Conservation (phyloP, 2,888 invertebrate species). For the Mesoligia furuncula region DNA sequence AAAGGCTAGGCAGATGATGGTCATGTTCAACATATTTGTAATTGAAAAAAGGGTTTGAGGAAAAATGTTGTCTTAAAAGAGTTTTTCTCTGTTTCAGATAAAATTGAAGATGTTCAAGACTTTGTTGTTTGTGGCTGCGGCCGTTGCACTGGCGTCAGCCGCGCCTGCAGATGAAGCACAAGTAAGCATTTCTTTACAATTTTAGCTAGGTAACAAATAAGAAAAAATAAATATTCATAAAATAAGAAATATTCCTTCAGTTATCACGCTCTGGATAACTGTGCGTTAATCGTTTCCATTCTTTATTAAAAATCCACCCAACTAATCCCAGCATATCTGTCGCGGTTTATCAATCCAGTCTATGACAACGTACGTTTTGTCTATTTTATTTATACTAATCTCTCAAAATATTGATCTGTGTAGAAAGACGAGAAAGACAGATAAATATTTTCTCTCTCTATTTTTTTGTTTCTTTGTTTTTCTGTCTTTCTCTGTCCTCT, state of each 20-base stretch:
- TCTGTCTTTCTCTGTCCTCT: background rate
- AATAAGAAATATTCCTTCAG: background rate
- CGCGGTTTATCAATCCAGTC: background rate
- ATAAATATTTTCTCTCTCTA: background rate
- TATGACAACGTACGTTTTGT: background rate
- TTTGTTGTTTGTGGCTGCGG: conserved; percentile 62
- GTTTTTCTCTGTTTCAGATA: conserved; percentile 59
- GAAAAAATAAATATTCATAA: too few species aligned
- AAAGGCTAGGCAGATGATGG: too few species aligned
- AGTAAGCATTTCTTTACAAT: conserved; percentile 44
- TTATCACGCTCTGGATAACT: background rate
- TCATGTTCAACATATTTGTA: background rate
- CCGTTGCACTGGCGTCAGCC: conserved; percentile 49
- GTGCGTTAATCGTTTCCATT: background rate
- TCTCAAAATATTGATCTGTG: background rate
- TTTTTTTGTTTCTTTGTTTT: background rate
- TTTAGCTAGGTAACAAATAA: background rate
- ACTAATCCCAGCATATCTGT: background rate
- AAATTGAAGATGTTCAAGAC: conserved; percentile 66
- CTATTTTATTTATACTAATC: background rate
- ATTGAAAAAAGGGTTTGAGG: background rate
- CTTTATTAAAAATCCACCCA: background rate
- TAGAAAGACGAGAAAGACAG: too few species aligned
- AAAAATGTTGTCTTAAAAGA: background rate
- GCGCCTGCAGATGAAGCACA: conserved; percentile 44